A percentile compares a stretch with the other conserved stretches of the same genome.
Evolutionary conservation across 2,888 invertebrate genomes (phyloP).

Genomic region (Schrankia costaestrigalis): DNA sequence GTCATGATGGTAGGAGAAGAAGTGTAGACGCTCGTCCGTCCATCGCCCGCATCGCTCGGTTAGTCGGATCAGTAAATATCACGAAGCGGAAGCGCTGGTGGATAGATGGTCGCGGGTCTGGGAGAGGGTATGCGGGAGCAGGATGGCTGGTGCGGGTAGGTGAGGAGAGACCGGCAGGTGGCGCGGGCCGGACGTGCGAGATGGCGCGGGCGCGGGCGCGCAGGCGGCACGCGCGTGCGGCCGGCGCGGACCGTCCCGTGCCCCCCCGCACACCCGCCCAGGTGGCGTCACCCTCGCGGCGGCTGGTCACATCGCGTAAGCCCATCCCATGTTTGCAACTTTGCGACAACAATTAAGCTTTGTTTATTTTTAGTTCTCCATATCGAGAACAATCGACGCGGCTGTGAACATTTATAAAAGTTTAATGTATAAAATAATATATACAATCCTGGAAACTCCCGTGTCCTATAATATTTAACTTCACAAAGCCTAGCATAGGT

Average conservation of each 20-base stretch:
- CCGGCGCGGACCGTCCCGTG: slow-evolving; percentile 70
- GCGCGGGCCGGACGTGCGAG: slow-evolving; percentile 65
- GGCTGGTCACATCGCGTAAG: slow-evolving; percentile 87
- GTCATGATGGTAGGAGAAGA: slow-evolving; percentile 18
- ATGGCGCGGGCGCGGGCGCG: slow-evolving; percentile 71
- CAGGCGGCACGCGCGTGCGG: slow-evolving; percentile 47
- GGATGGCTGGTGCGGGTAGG: slow-evolving; percentile 21
- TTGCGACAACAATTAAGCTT: slow-evolving; percentile 81
- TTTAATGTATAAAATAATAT: slow-evolving; percentile 50
- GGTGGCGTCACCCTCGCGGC: slow-evolving; percentile 72
- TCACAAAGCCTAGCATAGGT: slow-evolving; percentile 10
- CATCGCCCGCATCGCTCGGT: slow-evolving; percentile 66
- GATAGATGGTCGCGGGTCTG: slow-evolving; percentile 32
- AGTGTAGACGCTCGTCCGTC: slow-evolving; percentile 68
- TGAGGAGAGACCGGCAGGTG: slow-evolving; percentile 62
- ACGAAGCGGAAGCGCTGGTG: slow-evolving; percentile 72
- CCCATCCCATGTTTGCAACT: slow-evolving; percentile 83
- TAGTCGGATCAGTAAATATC: slow-evolving; percentile 70
- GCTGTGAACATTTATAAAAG: slow-evolving; percentile 78
- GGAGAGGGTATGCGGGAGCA: slow-evolving; percentile 25
- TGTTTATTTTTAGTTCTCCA: slow-evolving; percentile 61
- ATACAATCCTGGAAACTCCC: slow-evolving; percentile 19
- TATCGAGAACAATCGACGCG: slow-evolving; percentile 66
- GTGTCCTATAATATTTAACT: slow-evolving; percentile 10
- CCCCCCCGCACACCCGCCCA: slow-evolving; percentile 65